phyloP scores from a whole-genome alignment of 2,888 invertebrate species.

The Spodoptera exigua region DNA sequence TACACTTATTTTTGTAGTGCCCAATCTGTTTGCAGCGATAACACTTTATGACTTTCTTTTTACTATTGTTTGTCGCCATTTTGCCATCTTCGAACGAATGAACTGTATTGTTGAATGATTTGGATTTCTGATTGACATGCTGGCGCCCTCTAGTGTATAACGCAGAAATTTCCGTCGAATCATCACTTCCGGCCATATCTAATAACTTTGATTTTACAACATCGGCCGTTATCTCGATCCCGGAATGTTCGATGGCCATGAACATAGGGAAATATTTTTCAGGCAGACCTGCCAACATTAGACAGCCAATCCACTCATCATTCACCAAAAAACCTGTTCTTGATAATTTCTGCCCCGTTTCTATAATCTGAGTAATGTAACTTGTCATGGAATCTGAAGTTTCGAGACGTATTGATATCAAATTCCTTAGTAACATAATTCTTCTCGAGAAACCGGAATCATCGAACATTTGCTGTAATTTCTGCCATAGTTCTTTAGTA shows the following conservation, averaged over 20 bases:
- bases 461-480: constrained; percentile 10
- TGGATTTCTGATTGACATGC: no score
- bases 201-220: no score
- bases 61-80: no score
- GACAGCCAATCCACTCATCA: constrained; percentile 1
- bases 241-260: neutral
- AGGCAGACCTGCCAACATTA: neutral
- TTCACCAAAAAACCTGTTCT: constrained; percentile 1
- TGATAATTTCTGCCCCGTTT: constrained; percentile 4
- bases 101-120: no score
- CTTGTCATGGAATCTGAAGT: constrained; percentile 12
- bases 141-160: no score
- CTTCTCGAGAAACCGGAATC: constrained; percentile 14
- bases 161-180: no score
- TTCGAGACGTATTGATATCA: constrained; percentile 21
- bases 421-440: constrained; percentile 8
- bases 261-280: neutral
- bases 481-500: constrained; percentile 6
- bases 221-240: no score
- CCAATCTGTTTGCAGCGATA: no score
- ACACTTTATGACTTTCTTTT: no score
- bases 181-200: neutral
- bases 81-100: no score
- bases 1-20: no score
- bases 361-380: constrained; percentile 15